phyloP scores from a whole-genome alignment of 2,797 vertebrate species.

The Scleropages formosus region DNA sequence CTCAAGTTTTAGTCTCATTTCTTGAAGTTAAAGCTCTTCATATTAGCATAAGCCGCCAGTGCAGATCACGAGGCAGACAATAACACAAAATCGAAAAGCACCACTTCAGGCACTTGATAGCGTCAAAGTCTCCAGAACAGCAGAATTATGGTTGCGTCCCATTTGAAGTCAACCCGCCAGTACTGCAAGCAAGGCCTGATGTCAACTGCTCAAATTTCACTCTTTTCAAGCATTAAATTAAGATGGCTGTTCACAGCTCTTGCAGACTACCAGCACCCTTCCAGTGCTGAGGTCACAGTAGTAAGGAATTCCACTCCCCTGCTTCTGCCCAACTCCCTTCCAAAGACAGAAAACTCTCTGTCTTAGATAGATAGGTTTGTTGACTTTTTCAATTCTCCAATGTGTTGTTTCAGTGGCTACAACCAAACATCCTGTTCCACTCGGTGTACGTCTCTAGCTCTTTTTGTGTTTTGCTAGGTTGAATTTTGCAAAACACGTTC shows the following conservation, averaged over 20 bases:
- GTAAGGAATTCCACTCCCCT: slow-evolving; percentile 69
- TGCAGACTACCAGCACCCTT: slow-evolving; percentile 72
- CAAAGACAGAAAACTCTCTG: slow-evolving; percentile 69
- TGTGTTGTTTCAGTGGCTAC: slow-evolving; percentile 85
- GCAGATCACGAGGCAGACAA: slow-evolving; percentile 94
- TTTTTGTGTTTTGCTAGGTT: slow-evolving; percentile 98
- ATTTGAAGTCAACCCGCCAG: slow-evolving; percentile 76
- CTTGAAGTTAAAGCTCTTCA: slow-evolving; percentile 97
- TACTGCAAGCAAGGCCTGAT: slow-evolving; percentile 73
- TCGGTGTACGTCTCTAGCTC: slow-evolving; percentile 97
- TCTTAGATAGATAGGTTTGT: slow-evolving; percentile 71
- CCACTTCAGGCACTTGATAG: slow-evolving; percentile 99
- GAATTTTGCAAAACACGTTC: slow-evolving; percentile 98
- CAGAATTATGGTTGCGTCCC: slow-evolving; percentile 83
- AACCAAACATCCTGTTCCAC: slow-evolving; percentile 99
- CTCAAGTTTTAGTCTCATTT: slow-evolving; percentile 78
- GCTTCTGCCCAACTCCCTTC: slow-evolving; percentile 63
- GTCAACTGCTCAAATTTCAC: slow-evolving; percentile 50
- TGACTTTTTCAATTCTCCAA: slow-evolving; percentile 66
- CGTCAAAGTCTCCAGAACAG: slow-evolving; percentile 98
- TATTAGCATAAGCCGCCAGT: slow-evolving; percentile 97
- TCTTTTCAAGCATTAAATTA: slow-evolving; percentile 74
- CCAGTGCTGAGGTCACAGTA: slow-evolving; percentile 70
- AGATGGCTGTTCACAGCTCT: slow-evolving; percentile 72
- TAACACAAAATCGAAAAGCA: slow-evolving; percentile 90